Evolutionary conservation across 2,113 vertebrate species (phyloP).

Genomic region (Melierax canorus): DNA sequence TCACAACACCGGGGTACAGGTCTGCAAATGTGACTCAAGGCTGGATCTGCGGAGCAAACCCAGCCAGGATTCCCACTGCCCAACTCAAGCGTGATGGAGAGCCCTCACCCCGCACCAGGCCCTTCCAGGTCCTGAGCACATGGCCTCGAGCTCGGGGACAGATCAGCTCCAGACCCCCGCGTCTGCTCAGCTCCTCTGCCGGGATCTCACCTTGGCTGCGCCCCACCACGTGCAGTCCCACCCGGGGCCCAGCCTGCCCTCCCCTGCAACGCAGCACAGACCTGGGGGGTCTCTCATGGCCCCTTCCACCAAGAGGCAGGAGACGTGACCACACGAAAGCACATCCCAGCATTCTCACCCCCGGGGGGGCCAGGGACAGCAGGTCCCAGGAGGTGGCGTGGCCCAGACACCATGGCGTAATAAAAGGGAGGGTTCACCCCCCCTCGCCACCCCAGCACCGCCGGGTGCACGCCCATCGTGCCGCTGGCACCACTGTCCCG

Average conservation of each 20-base stretch:
- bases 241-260: neutral
- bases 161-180: accelerated
- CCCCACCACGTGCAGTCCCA: accelerated
- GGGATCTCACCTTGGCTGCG: accelerated
- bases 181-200: accelerated
- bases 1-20: accelerated
- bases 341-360: neutral
- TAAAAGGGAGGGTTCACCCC: neutral
- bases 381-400: accelerated
- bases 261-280: accelerated
- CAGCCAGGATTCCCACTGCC: neutral
- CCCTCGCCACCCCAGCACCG: accelerated
- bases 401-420: neutral
- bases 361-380: accelerated
- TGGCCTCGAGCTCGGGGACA: accelerated
- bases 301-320: neutral
- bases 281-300: accelerated
- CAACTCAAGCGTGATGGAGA: accelerated
- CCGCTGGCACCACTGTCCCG: accelerated
- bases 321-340: accelerated
- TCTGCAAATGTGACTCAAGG: neutral
- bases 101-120: accelerated
- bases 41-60: accelerated
- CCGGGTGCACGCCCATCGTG: accelerated
- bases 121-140: accelerated